Evolutionary conservation across 2,888 invertebrate species (phyloP).

Genomic region (Tenthredo livida): DNA sequence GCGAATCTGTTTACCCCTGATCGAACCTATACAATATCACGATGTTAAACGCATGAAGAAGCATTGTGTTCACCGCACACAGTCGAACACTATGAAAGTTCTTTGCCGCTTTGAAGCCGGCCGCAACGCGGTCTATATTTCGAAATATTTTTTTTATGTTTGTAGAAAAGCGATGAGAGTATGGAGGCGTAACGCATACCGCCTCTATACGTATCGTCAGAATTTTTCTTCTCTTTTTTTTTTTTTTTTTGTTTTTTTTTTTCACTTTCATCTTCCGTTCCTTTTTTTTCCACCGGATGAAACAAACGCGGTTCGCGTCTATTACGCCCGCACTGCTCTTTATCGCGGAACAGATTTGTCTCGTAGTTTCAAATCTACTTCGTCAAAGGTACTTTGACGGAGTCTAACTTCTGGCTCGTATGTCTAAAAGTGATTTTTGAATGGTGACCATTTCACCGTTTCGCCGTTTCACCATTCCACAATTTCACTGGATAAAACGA

Average conservation of each 20-base stretch:
- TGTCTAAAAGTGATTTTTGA: conserved; percentile 38
- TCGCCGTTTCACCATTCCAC: background rate
- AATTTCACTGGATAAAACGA: background rate
- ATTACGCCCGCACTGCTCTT: background rate
- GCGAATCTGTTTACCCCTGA: background rate
- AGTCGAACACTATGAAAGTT: conserved; percentile 1
- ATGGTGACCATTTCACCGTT: conserved; percentile 7
- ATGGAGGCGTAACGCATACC: background rate
- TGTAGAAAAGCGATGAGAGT: conserved; percentile 7
- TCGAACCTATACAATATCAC: background rate
- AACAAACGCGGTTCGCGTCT: background rate
- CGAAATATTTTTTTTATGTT: conserved; percentile 27
- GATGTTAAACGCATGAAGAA: background rate
- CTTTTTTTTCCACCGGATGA: background rate
- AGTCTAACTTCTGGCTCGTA: background rate
- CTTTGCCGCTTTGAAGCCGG: conserved; percentile 33
- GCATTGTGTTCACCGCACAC: background rate
- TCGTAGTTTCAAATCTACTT: conserved; percentile 38
- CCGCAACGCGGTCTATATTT: conserved; percentile 11
- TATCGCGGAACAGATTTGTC: conserved; percentile 29
- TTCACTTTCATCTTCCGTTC: background rate
- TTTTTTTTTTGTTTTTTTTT: background rate
- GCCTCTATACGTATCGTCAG: background rate
- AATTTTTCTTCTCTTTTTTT: background rate
- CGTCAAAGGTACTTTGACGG: conserved; percentile 41